phyloP scores from a whole-genome alignment of 2,888 invertebrate species.

The Caenorhabditis sulstoni region DNA sequence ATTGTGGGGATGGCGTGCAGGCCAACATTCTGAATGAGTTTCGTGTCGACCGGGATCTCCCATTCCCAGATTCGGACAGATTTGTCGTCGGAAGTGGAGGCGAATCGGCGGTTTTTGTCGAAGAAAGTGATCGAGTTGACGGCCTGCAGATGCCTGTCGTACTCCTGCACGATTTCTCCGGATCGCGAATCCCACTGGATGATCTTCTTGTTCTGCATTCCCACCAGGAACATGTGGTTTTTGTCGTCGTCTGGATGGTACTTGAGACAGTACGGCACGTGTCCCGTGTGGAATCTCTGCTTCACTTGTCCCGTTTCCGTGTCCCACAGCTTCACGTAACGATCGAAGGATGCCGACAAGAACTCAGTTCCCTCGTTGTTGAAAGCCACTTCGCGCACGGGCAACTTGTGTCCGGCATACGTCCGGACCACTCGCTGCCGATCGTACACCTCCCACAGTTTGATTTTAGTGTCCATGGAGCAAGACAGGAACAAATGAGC shows the following conservation, averaged over 20 bases:
- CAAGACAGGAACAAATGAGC: constrained; percentile 95
- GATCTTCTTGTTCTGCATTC: constrained; percentile 99
- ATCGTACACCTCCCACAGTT: constrained; percentile 98
- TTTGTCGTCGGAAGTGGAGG: constrained; percentile 99
- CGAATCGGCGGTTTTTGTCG: constrained; percentile 96
- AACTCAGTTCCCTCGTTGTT: constrained; percentile 94
- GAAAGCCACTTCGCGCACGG: constrained; percentile 92
- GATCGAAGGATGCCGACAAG: constrained; percentile 94
- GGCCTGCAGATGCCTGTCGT: constrained; percentile 97
- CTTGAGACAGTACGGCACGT: constrained; percentile 97
- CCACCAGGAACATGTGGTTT: constrained; percentile 94
- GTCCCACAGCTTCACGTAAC: constrained; percentile 98
- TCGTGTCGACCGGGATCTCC: constrained; percentile 94
- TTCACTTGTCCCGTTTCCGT: constrained; percentile 90
- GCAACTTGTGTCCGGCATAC: constrained; percentile 96
- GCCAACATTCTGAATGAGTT: constrained; percentile 98
- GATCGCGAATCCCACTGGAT: constrained; percentile 98
- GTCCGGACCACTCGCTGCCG: constrained; percentile 93
- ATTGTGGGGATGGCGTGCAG: constrained; percentile 99
- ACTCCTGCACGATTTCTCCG: constrained; percentile 92
- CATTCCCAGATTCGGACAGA: constrained; percentile 99
- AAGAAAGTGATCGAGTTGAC: constrained; percentile 99
- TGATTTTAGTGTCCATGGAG: constrained; percentile 92
- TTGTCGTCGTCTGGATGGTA: constrained; percentile 98
- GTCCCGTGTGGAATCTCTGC: constrained; percentile 91